A percentile compares a stretch with the other conserved stretches of the same genome.
phyloP scores from a whole-genome alignment of 2,113 vertebrate species.

The Pterocles burchelli region DNA sequence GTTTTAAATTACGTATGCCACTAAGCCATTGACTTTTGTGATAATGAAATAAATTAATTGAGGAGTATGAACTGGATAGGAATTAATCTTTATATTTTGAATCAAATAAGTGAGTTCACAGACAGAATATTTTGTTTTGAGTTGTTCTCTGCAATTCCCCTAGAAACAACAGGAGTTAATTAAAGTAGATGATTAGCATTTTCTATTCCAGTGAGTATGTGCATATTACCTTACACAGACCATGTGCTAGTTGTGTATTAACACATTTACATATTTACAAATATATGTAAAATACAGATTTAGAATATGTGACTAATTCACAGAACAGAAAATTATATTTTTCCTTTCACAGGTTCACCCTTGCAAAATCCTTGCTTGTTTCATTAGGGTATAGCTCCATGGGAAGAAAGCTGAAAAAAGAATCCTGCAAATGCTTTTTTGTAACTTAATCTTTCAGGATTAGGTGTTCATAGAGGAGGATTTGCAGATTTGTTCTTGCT shows the following conservation, averaged over 20 bases:
- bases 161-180: neutral
- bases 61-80: neutral
- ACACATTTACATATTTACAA: neutral
- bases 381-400: neutral
- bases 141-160: neutral
- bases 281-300: neutral
- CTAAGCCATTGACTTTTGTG: neutral
- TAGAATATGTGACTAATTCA: neutral
- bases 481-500: conserved; percentile 23
- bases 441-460: conserved; percentile 31
- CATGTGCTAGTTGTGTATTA: neutral
- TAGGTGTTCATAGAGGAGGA: conserved; percentile 22
- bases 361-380: neutral
- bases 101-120: neutral
- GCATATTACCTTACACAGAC: neutral
- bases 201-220: neutral
- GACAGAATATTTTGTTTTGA: neutral
- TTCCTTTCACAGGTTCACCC: neutral
- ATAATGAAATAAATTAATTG: neutral
- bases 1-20: neutral
- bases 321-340: neutral
- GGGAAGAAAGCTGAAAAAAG: neutral
- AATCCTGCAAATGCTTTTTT: conserved; percentile 6
- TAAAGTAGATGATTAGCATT: neutral
- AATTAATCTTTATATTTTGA: neutral